Evolutionary conservation across 1,140 invertebrate genomes (phyloP), one percentile per base, ranked within the genome.

Genomic region (Euura lappo): DNA sequence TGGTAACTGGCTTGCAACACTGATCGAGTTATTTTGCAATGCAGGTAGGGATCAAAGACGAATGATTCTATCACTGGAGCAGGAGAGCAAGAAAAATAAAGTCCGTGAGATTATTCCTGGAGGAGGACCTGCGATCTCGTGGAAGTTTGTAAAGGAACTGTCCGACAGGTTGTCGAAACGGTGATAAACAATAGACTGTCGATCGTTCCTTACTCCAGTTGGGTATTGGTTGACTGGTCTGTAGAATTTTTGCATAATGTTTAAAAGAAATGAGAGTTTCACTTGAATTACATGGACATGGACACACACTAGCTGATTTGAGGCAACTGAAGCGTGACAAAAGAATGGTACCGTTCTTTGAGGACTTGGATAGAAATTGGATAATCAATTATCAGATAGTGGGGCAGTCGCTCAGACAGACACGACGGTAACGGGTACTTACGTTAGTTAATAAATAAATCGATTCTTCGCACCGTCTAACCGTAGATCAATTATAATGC

Each of bases 231-330:
- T n/a, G 10, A n/a, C 51, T 60, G 3, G 51, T 60, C 8, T 8
- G 10, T 60, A 60, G 77, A 75, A 79, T 82, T 86, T 88, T 88
- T 88, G 83, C 86, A 87, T 88, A 88, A 88, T 82, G 80, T 79
- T 80, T 81, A 84, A 88, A 87, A 87, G 83, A 84, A 83, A 79
- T 78, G 75, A 10, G 74, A 88, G 84, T 88, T 88, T 88, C 86
- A 82, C 87, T 80, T 84, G 76, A 82, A 84, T 87, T 86, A 83
- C 82, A 86, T 77, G 78, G 80, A 78, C 82, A 86, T 77, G 78
- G 80, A 78, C 71, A 68, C 6, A 77, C 69, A 79, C 76, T 82
- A 77, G 77, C 80, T 85, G 79, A 86, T 86, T 86, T 84, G 80
- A 73, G 79, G 71, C 79, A 87, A 87, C 81, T 84, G 85, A 87